Evolutionary conservation across 2,888 invertebrate genomes (phyloP).

Genomic region (Nemurella pictetii): DNA sequence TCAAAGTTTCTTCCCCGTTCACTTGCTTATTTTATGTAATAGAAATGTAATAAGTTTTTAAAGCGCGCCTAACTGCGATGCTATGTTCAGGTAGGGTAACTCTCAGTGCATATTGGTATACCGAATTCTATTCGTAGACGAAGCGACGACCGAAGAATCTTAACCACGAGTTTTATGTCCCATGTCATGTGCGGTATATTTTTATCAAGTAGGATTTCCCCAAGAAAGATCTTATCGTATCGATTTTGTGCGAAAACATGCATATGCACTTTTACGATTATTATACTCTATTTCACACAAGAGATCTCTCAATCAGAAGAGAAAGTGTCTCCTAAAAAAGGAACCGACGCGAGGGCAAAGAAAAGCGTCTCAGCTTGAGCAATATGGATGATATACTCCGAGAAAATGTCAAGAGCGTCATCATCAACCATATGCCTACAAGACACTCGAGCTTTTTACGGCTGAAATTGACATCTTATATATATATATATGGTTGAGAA

Average conservation of each 20-base stretch:
- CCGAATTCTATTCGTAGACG: no score
- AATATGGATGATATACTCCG: not conserved
- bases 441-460: not conserved
- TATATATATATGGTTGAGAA: not conserved
- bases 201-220: conserved; percentile 22
- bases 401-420: not conserved
- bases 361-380: not conserved
- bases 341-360: not conserved
- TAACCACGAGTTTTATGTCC: conserved; percentile 1
- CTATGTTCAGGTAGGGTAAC: conserved; percentile 24
- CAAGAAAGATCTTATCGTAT: conserved; percentile 15
- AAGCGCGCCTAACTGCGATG: not conserved
- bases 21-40: conserved; percentile 14
- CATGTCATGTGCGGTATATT: not conserved
- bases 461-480: not conserved
- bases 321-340: conserved; percentile 6
- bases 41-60: conserved; percentile 33
- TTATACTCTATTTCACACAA: conserved; percentile 26
- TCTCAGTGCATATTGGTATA: not conserved
- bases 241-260: conserved; percentile 22
- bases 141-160: not conserved
- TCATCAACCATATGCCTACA: not conserved
- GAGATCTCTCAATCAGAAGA: conserved; percentile 17
- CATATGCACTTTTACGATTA: conserved; percentile 31
- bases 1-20: conserved; percentile 21